Evolutionary conservation across 2,113 vertebrate genomes (phyloP).

Genomic region (Equus przewalskii): DNA sequence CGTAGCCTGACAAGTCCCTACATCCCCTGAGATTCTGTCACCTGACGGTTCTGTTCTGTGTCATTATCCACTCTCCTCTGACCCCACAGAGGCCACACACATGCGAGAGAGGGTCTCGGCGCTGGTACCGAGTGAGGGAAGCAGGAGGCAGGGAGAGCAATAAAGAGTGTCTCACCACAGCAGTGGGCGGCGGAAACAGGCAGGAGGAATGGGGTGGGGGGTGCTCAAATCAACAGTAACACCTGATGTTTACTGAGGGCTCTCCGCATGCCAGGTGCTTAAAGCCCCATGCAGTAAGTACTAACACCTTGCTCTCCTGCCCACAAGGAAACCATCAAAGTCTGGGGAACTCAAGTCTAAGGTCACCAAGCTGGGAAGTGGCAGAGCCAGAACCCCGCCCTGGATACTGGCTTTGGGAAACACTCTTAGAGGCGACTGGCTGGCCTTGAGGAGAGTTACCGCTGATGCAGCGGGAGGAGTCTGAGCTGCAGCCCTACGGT

Average conservation of each 20-base stretch:
- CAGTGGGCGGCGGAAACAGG: not conserved
- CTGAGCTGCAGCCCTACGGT: not conserved
- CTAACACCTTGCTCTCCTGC: not conserved
- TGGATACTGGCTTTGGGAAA: not conserved
- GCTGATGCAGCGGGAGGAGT: not conserved
- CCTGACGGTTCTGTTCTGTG: not conserved
- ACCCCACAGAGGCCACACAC: not conserved
- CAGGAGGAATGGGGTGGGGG: not conserved
- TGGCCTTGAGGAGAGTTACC: not conserved
- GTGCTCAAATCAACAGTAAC: not conserved
- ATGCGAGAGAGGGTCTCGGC: not conserved
- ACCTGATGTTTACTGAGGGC: not conserved
- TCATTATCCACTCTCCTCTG: not conserved
- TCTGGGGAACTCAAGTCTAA: not conserved
- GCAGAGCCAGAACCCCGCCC: not conserved
- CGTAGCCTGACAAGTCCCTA: not conserved
- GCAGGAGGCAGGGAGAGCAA: not conserved
- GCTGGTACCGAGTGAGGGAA: not conserved
- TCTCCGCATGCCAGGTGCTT: not conserved
- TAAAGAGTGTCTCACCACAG: not conserved
- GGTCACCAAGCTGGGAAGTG: not conserved
- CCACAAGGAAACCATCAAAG: not conserved
- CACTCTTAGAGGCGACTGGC: not conserved
- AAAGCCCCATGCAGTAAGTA: accelerated
- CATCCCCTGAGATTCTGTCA: not conserved